Base-by-base conservation (phyloP, 2,797 vertebrate genomes). In the Leucoraja ocellata region DNA sequence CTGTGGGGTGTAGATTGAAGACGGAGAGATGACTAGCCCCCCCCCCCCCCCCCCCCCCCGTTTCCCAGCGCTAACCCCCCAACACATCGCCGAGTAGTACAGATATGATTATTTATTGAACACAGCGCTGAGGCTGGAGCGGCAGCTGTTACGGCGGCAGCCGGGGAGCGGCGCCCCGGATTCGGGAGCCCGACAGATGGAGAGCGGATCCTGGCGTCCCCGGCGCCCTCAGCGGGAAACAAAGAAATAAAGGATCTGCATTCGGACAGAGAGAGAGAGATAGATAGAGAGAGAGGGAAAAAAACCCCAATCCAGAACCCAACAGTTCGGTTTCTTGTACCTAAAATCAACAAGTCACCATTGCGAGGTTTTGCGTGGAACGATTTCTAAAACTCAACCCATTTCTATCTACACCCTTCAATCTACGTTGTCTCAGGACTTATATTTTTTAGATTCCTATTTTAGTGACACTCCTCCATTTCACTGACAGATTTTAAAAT, bases 121-220 rank as follows among this genome's bases (percentile, higher is more conserved):
- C 2, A 21, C 96, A 95, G 97, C 97, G 95, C 97, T 96, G 95
- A 96, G 95, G 95, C 95, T 96, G 63, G 84, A 93, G 94, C 96
- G 96, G 97, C 98, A 99, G 98, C 98, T 99, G 98, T 96, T 97
- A 96, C 96, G 97, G 97, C 97, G 96, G 96, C 96, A 96, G 95
- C 95, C 96, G 96, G 96, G 95, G 95, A 96, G 96, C 96, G 95
- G 95, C 93, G 0, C 86, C 93, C 95, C 95, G 95, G 96, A 96
- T 95, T 96, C 94, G 94, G 96, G 94, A 96, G 93, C 96, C 94
- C 95, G 97, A 98, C 98, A 99, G 98, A 98, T 98, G 98, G 98
- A 97, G 96, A 97, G 96, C 98, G 98, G 95, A 95, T 93, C 95
- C 58, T 94, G 93, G 94, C 91, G 76, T 94, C 25, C 78, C 94